These are phyloP conservation scores for Drosophila azteca DNA, from an alignment of 1,140 invertebrate genomes.

Conservation along the genomic window DNA sequence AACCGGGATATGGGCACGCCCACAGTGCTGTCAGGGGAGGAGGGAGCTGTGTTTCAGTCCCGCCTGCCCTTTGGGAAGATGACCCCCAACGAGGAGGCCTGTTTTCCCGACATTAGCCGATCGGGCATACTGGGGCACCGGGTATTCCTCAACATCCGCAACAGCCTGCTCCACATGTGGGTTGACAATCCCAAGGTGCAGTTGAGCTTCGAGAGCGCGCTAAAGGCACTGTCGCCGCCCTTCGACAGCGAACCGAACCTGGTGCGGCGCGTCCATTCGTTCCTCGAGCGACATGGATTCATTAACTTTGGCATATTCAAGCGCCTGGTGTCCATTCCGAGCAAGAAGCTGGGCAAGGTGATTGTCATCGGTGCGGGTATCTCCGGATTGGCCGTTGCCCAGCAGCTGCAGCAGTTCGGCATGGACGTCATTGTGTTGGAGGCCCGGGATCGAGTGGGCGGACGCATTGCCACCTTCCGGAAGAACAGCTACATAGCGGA, in stretches of 20 bases:
- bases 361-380: slow-evolving; percentile 97
- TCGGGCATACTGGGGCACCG: slow-evolving; percentile 93
- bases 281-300: slow-evolving; percentile 97
- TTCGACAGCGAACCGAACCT: slow-evolving; percentile 95
- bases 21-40: slow-evolving; percentile 85
- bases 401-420: slow-evolving; percentile 97
- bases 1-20: slow-evolving; percentile 59
- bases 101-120: slow-evolving; percentile 95
- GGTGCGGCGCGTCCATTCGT: slow-evolving; percentile 94
- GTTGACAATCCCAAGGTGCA: slow-evolving; percentile 97
- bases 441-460: slow-evolving; percentile 97
- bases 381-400: slow-evolving; percentile 93
- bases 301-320: slow-evolving; percentile 99
- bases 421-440: slow-evolving; percentile 98
- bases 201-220: slow-evolving; percentile 91
- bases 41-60: slow-evolving; percentile 96
- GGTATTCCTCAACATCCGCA: slow-evolving; percentile 96
- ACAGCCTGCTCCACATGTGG: slow-evolving; percentile 98
- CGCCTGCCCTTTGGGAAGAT: slow-evolving; percentile 97
- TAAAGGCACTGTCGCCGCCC: slow-evolving; percentile 93
- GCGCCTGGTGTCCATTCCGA: slow-evolving; percentile 88
- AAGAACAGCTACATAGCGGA: slow-evolving; percentile 98
- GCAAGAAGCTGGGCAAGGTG: slow-evolving; percentile 93
- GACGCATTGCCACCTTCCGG: slow-evolving; percentile 97
- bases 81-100: slow-evolving; percentile 96